Evolutionary conservation across 2,888 invertebrate species (phyloP).

Genomic region (Pristionchus fissidentatus): DNA sequence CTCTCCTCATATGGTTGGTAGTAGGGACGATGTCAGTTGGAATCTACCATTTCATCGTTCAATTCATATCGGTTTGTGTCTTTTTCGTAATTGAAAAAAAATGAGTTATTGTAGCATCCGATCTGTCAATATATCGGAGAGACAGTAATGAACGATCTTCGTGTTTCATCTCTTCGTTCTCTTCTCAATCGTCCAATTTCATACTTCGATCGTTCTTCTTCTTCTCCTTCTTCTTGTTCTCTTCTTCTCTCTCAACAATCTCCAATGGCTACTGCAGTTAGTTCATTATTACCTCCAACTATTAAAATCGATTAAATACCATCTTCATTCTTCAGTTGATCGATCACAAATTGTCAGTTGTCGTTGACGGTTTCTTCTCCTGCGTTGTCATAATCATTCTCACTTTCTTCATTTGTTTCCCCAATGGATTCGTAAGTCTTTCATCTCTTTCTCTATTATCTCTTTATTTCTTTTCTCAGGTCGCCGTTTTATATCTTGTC

Average conservation of each 20-base stretch:
- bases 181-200: conserved; percentile 10
- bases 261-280: neutral
- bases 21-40: neutral
- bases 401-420: neutral
- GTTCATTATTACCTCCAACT: neutral
- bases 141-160: neutral
- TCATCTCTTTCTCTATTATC: neutral
- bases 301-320: neutral
- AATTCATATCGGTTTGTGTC: neutral
- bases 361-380: conserved; percentile 17
- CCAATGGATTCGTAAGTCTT: conserved; percentile 14
- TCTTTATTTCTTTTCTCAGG: neutral
- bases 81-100: no score
- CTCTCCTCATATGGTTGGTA: conserved; percentile 25
- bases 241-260: conserved; percentile 33
- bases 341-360: neutral
- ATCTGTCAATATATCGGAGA: conserved; percentile 30
- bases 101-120: conserved; percentile 2
- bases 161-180: neutral
- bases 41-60: neutral
- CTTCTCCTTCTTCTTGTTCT: neutral
- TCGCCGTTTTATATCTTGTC: neutral
- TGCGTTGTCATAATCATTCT: neutral
- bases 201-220: neutral
- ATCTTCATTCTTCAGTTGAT: neutral